Evolutionary conservation across 30 jellyfish, hydroid and myxozoan species (phyloP), one percentile per base, ranked within the genome.

Genomic region (Morbakka virulenta): DNA sequence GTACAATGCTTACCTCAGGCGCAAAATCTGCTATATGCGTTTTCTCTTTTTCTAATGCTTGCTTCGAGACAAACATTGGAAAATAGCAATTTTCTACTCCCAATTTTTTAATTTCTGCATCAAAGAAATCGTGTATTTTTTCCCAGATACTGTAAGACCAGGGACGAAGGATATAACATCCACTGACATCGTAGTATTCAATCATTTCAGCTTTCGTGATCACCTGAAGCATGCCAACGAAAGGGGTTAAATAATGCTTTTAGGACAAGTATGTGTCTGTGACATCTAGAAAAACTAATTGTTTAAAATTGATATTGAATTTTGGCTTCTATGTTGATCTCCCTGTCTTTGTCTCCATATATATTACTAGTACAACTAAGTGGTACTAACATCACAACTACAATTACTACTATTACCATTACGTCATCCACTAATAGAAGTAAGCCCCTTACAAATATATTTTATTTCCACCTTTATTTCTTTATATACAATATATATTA

Each of bases 71-170:
- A 50, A 93, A 93, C 97, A 93, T 93, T 6, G 99, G 99, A 70
- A 93, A 93, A 73, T 93, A 93, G 87, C 97, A 86, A 52, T 93
- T 93, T 47, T 93, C 96, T 3, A 93, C 97, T 49, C 99, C 99
- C 35, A 71, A 79, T 28, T 63, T 64, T 70, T 81, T 93, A 62
- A 93, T 85, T 69, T 82, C 89, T 13, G 64, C 36, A 74, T 93
- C 99, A 52, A 93, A 85, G 79, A 86, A 87, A 14, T 80, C 86
- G 36, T 76, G 70, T 57, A 93, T 87, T 34, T 73, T 70, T 67
- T 93, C 99, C 99, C 99, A 93, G 30, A 93, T 93, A 21, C 97
- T 77, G 77, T 57, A 89, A 17, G 99, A 85, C 96, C 94, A 83
- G 2, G 99, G 99, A 1, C 99, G 93, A 27, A 93, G 88, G 31